Conservation (phyloP, 2,113 vertebrate species). For the Pungitius pungitius region DNA sequence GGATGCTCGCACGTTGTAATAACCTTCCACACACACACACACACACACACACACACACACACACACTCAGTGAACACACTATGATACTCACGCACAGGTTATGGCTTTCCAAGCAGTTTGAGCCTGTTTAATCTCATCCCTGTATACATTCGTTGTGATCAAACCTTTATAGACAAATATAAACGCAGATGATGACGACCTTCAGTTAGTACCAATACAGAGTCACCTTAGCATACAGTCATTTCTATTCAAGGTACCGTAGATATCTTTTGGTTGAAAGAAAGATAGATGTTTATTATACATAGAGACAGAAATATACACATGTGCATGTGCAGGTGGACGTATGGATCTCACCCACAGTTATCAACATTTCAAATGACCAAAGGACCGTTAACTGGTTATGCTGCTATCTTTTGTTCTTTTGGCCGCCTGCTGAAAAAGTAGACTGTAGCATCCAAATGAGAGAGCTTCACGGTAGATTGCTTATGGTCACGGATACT, state of each 20-base stretch:
- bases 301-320: constrained; percentile 74
- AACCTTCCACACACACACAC: constrained; percentile 26
- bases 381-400: constrained; percentile 51
- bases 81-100: constrained; percentile 58
- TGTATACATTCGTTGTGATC: constrained; percentile 77
- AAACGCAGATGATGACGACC: constrained; percentile 75
- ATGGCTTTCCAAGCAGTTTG: constrained; percentile 74
- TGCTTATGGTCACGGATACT: constrained; percentile 78
- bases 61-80: constrained; percentile 42
- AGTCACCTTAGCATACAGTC: constrained; percentile 51
- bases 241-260: constrained; percentile 66
- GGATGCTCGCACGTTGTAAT: constrained; percentile 18
- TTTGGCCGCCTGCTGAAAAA: constrained; percentile 45
- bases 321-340: constrained; percentile 68
- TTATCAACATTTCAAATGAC: constrained; percentile 71
- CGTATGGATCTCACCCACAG: constrained; percentile 55
- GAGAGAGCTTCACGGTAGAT: constrained; percentile 65
- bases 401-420: constrained; percentile 38
- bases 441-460: constrained; percentile 62
- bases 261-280: constrained; percentile 66
- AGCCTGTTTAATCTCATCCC: constrained; percentile 73
- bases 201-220: constrained; percentile 57
- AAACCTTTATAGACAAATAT: constrained; percentile 73
- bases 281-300: constrained; percentile 60
- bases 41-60: too few relatives aligned